phyloP scores from a whole-genome alignment of 2,888 invertebrate species.

The Orthosia gracilis region DNA sequence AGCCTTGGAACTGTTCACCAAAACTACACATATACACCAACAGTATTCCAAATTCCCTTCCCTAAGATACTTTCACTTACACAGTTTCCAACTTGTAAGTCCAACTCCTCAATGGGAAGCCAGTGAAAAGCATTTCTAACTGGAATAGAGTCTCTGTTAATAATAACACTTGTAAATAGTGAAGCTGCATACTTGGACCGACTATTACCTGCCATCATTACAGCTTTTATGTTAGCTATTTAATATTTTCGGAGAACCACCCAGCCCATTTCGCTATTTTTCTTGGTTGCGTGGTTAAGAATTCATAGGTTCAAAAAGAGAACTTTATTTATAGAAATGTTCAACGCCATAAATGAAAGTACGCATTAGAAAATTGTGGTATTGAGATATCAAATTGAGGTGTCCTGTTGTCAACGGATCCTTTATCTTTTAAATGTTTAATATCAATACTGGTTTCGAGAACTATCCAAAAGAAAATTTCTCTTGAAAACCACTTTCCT shows the following conservation, averaged over 20 bases:
- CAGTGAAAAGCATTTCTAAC: conserved; percentile 47
- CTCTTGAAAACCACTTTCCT: conserved; percentile 52
- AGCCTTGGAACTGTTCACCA: background rate
- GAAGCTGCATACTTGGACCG: conserved; percentile 37
- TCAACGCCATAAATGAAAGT: background rate
- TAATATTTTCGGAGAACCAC: conserved; percentile 61
- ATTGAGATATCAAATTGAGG: conserved; percentile 7
- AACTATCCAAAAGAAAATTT: conserved; percentile 44
- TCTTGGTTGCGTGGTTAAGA: conserved; percentile 10
- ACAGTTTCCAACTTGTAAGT: conserved; percentile 34
- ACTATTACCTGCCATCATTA: conserved; percentile 58
- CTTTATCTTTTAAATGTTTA: background rate
- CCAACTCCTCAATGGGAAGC: conserved; percentile 31
- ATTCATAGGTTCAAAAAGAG: background rate
- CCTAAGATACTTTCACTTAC: conserved; percentile 42
- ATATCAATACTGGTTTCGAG: conserved; percentile 3
- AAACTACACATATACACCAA: background rate
- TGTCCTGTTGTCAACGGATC: conserved; percentile 1
- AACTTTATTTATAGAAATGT: conserved; percentile 3
- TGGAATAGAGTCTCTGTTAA: conserved; percentile 48
- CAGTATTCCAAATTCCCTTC: conserved; percentile 12
- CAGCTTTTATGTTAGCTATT: conserved; percentile 53
- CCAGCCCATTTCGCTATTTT: conserved; percentile 33
- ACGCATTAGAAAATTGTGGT: conserved; percentile 22
- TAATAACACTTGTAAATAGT: conserved; percentile 59